Base-by-base conservation (phyloP, 2,797 vertebrate genomes). In the Chloroceryle amazona region DNA sequence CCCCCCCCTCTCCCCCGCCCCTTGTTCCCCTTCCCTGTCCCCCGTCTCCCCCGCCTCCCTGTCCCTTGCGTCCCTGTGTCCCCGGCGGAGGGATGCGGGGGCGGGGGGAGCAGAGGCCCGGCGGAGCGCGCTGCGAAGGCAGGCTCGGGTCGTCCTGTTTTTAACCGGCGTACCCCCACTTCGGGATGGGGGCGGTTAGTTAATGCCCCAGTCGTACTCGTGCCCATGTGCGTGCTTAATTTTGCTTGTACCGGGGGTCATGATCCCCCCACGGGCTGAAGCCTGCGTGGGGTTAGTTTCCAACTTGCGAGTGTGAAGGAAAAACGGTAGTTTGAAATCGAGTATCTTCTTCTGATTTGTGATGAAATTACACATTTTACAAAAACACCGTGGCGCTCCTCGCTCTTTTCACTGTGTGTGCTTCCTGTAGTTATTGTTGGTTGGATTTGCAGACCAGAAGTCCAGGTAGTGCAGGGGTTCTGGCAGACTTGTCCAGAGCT, bases 171-270 rank as follows among this genome's bases (percentile, higher is more conserved):
- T 41, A 8, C 54, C 28, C 26, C 17, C 6, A 8, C 7, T 1
- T 2, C 10, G 9, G 10, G 17, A 0, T 23, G 35, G 12, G 54
- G 49, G 2, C 31, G 7, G 42, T 1, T 33, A 10, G 11, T 6
- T 14, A 12, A 1, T 18, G 55, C 8, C 5, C 13, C 3, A 20
- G 23, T 4, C 11, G 5, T n/a, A 0, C 21, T 22, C 11, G 4
- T 29, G 6, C 5, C 15, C 11, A 0, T 18, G 15, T 10, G 3
- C 9, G 28, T 7, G 2, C 8, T 23, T 19, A 1, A 1, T 25
- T 29, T 33, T 3, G 3, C 17, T 33, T 6, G 13, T 28, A 25
- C 10, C 8, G 54, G 21, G 11, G 46, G 26, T 3, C 17, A 42
- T 3, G 17, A 26, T 6, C 1, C 3, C 1, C 6, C 1, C 8